These are phyloP conservation scores for Cryptotermes secundus DNA, from an alignment of 1,140 invertebrate genomes.

Conservation along the genomic window DNA sequence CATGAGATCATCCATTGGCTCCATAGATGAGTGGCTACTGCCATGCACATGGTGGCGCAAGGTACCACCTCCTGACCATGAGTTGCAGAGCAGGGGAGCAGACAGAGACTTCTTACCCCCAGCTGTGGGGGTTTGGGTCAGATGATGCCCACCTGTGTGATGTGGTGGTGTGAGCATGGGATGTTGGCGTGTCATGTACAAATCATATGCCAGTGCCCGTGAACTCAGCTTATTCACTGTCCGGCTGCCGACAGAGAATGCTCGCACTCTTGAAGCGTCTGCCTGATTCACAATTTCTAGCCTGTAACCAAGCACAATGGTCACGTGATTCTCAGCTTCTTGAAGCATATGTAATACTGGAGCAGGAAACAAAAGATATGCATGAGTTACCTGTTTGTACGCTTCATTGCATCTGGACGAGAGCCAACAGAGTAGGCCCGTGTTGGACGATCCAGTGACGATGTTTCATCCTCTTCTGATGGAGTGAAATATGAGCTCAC, in stretches of 20 bases:
- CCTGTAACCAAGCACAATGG: constrained; percentile 43
- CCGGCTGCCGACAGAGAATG: constrained; percentile 69
- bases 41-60: constrained; percentile 48
- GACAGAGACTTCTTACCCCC: constrained; percentile 55
- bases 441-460: constrained; percentile 57
- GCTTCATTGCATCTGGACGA: constrained; percentile 57
- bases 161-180: constrained; percentile 25
- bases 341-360: no score
- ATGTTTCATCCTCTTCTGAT: constrained; percentile 57
- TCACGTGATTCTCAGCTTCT: no score
- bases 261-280: constrained; percentile 56
- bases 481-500: constrained; percentile 62
- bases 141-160: constrained; percentile 19
- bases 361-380: no score
- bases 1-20: constrained; percentile 75
- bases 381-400: constrained; percentile 42
- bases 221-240: constrained; percentile 13
- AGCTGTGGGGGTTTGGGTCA: neutral
- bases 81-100: constrained; percentile 53
- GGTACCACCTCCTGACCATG: constrained; percentile 45
- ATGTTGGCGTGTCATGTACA: constrained; percentile 1
- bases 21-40: constrained; percentile 62
- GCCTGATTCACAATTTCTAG: constrained; percentile 49
- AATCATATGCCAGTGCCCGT: neutral
- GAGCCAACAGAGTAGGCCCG: constrained; percentile 88